phyloP scores from a whole-genome alignment of 2,113 vertebrate species.

The Okapia johnstoni region DNA sequence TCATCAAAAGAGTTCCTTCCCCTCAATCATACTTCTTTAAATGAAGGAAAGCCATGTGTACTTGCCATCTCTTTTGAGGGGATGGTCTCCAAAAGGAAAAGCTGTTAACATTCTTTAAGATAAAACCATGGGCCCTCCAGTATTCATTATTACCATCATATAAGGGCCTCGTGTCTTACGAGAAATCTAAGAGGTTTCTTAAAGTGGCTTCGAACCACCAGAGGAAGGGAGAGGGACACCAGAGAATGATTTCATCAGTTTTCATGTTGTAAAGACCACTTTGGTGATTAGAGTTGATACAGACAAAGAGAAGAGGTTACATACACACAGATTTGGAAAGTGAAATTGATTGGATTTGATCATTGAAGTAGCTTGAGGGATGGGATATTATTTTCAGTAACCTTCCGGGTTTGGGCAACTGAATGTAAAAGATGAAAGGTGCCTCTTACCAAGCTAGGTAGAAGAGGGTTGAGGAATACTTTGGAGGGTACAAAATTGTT shows the following conservation, averaged over 20 bases:
- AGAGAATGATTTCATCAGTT: not conserved
- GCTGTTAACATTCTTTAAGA: not conserved
- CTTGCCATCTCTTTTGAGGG: not conserved
- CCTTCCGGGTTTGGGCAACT: not conserved
- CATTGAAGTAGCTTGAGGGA: not conserved
- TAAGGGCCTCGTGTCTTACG: not conserved
- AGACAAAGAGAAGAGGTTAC: not conserved
- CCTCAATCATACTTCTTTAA: not conserved
- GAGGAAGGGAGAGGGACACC: not conserved
- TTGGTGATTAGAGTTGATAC: not conserved
- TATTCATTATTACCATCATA: not conserved
- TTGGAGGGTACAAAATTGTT: not conserved
- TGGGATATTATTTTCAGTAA: not conserved
- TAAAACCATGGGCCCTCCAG: not conserved
- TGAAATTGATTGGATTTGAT: not conserved
- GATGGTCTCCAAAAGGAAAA: not conserved
- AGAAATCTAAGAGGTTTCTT: not conserved
- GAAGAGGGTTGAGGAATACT: not conserved
- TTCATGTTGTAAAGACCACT: not conserved
- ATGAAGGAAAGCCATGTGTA: not conserved
- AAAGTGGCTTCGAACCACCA: not conserved
- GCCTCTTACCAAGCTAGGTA: not conserved
- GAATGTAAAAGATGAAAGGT: not conserved
- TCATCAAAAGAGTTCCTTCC: not conserved
- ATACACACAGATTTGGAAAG: not conserved